Conservation (phyloP, 2,797 vertebrate genomes). For the Nannoperca australis region DNA sequence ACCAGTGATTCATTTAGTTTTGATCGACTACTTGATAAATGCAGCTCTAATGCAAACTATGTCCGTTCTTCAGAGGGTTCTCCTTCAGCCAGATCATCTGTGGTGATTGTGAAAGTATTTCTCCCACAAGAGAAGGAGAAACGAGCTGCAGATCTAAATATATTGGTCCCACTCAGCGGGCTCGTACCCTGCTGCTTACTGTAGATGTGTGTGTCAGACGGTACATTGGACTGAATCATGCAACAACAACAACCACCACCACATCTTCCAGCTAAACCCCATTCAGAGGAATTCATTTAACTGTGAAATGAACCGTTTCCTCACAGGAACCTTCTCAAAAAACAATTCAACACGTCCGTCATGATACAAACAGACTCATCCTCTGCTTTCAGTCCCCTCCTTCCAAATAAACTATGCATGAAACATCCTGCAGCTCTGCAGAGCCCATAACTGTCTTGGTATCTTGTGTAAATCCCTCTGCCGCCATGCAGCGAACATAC, state of each 20-base stretch:
- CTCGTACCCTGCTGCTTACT: neutral
- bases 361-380: neutral
- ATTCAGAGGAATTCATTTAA: neutral
- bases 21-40: too few relatives aligned
- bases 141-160: too few relatives aligned
- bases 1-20: too few relatives aligned
- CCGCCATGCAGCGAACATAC: constrained; percentile 38
- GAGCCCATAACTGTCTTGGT: constrained; percentile 50
- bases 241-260: constrained; percentile 29
- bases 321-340: constrained; percentile 1
- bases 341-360: neutral
- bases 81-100: too few relatives aligned
- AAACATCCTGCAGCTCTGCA: constrained; percentile 23
- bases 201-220: constrained; percentile 23
- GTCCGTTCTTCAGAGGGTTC: too few relatives aligned
- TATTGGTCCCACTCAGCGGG: constrained; percentile 22
- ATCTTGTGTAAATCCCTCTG: constrained; percentile 49
- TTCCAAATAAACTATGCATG: neutral
- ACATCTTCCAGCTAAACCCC: constrained; percentile 29
- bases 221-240: constrained; percentile 26
- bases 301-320: constrained; percentile 1
- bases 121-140: too few relatives aligned
- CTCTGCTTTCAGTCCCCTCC: neutral
- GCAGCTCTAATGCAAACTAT: too few relatives aligned
- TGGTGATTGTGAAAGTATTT: too few relatives aligned